These are phyloP conservation scores for Colletes collaris DNA, from an alignment of 2,888 invertebrate species.

Conservation along the genomic window DNA sequence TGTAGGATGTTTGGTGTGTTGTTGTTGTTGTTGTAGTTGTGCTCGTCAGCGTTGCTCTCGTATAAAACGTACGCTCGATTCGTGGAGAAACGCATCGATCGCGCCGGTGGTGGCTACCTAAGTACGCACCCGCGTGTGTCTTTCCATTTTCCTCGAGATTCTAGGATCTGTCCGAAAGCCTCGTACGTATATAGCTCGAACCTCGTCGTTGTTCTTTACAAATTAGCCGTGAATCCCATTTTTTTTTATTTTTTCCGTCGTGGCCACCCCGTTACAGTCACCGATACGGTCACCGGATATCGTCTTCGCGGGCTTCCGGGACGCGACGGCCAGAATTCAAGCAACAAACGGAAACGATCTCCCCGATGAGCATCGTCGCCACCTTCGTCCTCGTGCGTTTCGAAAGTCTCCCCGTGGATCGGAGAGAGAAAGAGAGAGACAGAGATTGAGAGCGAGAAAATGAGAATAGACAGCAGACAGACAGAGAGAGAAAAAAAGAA, in stretches of 20 bases:
- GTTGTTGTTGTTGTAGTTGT: conserved; percentile 48
- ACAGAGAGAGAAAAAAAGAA: conserved; percentile 59
- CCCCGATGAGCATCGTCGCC: conserved; percentile 47
- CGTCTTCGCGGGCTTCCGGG: not conserved
- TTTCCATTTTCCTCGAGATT: conserved; percentile 3
- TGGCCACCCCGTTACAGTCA: not conserved
- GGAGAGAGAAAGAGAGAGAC: conserved; percentile 38
- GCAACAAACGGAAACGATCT: not conserved
- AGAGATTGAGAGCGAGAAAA: conserved; percentile 10
- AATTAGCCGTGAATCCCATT: too few species aligned
- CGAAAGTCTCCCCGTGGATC: conserved; percentile 39
- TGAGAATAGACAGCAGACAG: conserved; percentile 26
- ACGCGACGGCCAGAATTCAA: not conserved
- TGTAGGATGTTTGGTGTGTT: conserved; percentile 81
- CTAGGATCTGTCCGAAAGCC: too few species aligned
- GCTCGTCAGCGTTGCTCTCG: conserved; percentile 25
- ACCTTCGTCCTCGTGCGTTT: conserved; percentile 61
- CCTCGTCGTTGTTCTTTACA: too few species aligned
- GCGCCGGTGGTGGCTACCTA: not conserved
- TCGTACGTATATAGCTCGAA: too few species aligned
- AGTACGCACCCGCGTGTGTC: too few species aligned
- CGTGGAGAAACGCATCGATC: conserved; percentile 8
- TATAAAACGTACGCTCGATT: conserved; percentile 11
- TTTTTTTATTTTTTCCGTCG: too few species aligned
- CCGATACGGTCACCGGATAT: conserved; percentile 1